phyloP scores from a whole-genome alignment of 2,113 vertebrate genomes.

The Scolopax mira region DNA sequence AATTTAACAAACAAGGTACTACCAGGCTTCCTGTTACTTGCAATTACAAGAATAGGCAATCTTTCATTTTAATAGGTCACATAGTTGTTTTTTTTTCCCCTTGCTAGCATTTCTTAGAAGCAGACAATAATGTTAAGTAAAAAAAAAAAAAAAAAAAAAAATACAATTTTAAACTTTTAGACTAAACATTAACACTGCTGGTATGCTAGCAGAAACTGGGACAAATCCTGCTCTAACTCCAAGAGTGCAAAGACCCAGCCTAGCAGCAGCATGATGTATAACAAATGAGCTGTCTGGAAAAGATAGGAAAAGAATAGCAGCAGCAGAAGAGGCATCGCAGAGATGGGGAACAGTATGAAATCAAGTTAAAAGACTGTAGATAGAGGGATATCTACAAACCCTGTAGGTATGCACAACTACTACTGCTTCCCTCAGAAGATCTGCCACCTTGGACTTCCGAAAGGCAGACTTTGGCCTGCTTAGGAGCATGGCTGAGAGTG shows the following conservation, averaged over 20 bases:
- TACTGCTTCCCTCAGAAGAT: not conserved
- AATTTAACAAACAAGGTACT: constrained; percentile 59
- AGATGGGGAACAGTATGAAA: not conserved
- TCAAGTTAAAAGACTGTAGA: not conserved
- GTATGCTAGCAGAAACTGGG: constrained; percentile 10
- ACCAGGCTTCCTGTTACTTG: constrained; percentile 56
- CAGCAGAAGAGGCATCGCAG: not conserved
- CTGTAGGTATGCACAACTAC: not conserved
- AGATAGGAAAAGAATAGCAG: not conserved
- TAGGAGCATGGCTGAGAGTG: too few species aligned
- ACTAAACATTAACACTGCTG: constrained; percentile 40
- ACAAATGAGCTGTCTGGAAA: not conserved
- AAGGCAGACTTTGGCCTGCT: too few species aligned
- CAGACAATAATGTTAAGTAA: not conserved
- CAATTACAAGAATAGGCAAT: constrained; percentile 59
- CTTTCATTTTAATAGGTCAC: constrained; percentile 67
- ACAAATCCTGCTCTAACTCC: constrained; percentile 23
- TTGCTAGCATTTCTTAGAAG: constrained; percentile 19
- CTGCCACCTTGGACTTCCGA: too few species aligned
- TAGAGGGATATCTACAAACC: not conserved
- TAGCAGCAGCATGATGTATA: not conserved
- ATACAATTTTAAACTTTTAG: constrained; percentile 32
- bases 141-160: not conserved
- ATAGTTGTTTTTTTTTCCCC: not conserved
- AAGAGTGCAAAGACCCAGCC: not conserved